Conservation (phyloP, 2,888 invertebrate genomes). For the Bhutanitis thaidina region DNA sequence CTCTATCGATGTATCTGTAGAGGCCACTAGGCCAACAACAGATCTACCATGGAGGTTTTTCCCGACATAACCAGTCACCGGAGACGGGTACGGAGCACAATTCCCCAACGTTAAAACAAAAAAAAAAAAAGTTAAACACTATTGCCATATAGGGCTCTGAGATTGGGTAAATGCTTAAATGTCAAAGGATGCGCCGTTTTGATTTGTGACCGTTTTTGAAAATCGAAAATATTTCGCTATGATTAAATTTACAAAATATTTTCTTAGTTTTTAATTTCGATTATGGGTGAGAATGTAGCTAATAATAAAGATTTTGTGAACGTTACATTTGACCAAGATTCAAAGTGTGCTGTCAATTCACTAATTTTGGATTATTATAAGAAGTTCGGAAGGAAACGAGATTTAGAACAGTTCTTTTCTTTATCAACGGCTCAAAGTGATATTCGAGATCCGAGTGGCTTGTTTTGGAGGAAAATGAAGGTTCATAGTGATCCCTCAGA, state of each 20-base stretch:
- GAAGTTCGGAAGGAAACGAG: slow-evolving; percentile 83
- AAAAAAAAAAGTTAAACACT: too few species aligned
- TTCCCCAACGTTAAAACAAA: too few species aligned
- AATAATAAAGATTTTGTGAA: slow-evolving; percentile 25
- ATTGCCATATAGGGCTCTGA: too few species aligned
- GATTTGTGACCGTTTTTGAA: slow-evolving; percentile 18
- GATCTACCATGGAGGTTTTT: too few species aligned
- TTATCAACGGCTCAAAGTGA: slow-evolving; percentile 67
- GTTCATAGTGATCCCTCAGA: slow-evolving; percentile 62
- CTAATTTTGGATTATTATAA: slow-evolving; percentile 83
- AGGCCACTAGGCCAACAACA: too few species aligned
- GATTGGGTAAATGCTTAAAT: too few species aligned
- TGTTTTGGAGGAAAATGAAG: slow-evolving; percentile 71
- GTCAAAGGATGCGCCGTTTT: neutral
- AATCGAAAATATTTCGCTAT: slow-evolving; percentile 20
- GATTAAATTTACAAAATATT: slow-evolving; percentile 16
- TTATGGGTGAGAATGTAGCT: slow-evolving; percentile 18
- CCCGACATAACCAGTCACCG: too few species aligned
- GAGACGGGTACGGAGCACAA: too few species aligned
- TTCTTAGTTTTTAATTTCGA: slow-evolving; percentile 11
- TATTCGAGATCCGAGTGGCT: slow-evolving; percentile 56
- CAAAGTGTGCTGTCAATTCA: slow-evolving; percentile 55
- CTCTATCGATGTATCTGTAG: too few species aligned
- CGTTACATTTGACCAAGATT: slow-evolving; percentile 24
- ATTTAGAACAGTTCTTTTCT: slow-evolving; percentile 84